Base-by-base conservation (phyloP, 2,113 vertebrate species). In the Tragulus kanchil region DNA sequence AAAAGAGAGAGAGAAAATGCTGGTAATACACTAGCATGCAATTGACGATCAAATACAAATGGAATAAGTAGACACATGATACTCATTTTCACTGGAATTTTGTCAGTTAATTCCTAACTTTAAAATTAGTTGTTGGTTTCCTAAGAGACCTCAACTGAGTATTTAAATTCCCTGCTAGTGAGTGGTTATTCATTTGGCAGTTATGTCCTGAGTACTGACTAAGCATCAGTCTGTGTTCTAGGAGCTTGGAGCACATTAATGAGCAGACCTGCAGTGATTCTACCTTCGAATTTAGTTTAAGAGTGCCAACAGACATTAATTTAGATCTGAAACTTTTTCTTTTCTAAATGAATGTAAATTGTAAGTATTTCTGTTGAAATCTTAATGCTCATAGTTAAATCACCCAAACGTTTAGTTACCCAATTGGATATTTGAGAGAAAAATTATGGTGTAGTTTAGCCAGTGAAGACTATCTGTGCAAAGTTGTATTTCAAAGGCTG, bases 81-180 rank as follows among this genome's bases (percentile, higher is more conserved):
- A 85, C 67, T 95, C 69, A 75, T 87, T 90, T 95, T 88, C 52
- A 73, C 14, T 92, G 73, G 31, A 86, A 64, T 90, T 86, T 95
- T 87, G 56, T 83, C 79, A 83, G 16, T 69, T 64, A 79, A 83
- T 78, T 81, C 90, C 42, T 93, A 91, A 91, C 58, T 92, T 92
- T 90, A 88, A 95, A 89, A 88, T 95, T 89, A 28, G 48, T 31
- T 79, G 45, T 79, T 85, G 21, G 48, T 91, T 93, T 79, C 28
- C 36, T 58, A 64, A 96, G 54, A 83, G 52, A 59, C 28, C 9
- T 67, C 42, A 25, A 0, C 6, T 65, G 48, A n/a, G 36, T 62
- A 52, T 81, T 85, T 91, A 58, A 84, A 69, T 56, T 75, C 45
- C 62, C 59, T 67, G 64, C 42, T 89, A 8, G 61, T 31, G 13